A percentile compares a stretch with the other conserved stretches of the same genome.
Evolutionary conservation across 2,888 invertebrate species (phyloP).

Genomic region (Hemistola chrysoprasaria): DNA sequence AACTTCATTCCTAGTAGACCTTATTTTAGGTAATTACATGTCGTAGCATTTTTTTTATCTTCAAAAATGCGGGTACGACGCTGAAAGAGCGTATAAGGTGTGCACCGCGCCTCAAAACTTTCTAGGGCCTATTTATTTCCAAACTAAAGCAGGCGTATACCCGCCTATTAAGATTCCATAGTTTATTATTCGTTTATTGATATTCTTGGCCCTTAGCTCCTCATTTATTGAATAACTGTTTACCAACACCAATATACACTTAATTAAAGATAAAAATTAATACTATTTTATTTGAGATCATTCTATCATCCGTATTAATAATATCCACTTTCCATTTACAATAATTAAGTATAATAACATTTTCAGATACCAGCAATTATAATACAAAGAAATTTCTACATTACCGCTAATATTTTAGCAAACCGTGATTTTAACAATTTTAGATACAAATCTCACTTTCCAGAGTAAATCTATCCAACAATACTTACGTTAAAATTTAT

Average conservation of each 20-base stretch:
- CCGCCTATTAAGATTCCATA: too few relatives aligned
- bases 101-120: too few relatives aligned
- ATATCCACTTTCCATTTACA: too few relatives aligned
- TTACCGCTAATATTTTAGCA: slow-evolving; percentile 14
- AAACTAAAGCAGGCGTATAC: too few relatives aligned
- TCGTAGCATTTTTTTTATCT: too few relatives aligned
- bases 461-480: slow-evolving; percentile 38
- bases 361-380: too few relatives aligned
- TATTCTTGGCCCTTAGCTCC: background rate
- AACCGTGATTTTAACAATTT: slow-evolving; percentile 37
- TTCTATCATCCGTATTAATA: slow-evolving; percentile 15
- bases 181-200: background rate
- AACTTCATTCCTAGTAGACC: too few relatives aligned
- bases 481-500: slow-evolving; percentile 47
- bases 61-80: too few relatives aligned
- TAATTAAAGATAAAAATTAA: slow-evolving; percentile 16
- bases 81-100: too few relatives aligned
- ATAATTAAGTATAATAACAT: too few relatives aligned
- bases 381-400: background rate
- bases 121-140: too few relatives aligned
- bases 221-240: background rate
- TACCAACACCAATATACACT: background rate
- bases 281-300: slow-evolving; percentile 10
- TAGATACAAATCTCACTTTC: slow-evolving; percentile 33
- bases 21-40: too few relatives aligned